Evolutionary conservation across 2,797 vertebrate species (phyloP), one percentile per base, ranked within the genome.

Genomic region (Erpetoichthys calabaricus): DNA sequence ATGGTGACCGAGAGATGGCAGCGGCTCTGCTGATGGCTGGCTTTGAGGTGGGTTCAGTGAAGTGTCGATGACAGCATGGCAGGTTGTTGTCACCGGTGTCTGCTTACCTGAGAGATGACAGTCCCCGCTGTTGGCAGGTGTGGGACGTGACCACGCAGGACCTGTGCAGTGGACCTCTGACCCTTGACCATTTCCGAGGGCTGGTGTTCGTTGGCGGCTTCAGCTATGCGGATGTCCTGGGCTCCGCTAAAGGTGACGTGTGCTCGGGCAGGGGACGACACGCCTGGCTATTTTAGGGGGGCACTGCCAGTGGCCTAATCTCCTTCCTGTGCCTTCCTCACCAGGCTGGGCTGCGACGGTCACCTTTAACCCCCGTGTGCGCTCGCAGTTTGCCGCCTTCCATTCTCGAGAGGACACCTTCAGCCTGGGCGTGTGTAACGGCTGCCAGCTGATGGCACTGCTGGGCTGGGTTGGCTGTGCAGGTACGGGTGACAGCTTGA

Each of bases 71-170:
- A 45, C 55, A 7, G 6, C 7, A 8, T 45, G 42, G 25, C 41
- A 9, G 1, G 43, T 8, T 47, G 4, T 4, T 25, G 47, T 45
- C 8, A 59, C 47, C 59, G 5, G 63, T 4, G 4, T 6, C 1
- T 47, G n/a, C 5, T 4, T 1, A 51, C n/a, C 7, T 5, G 8
- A 8, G 1, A 5, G 4, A 42, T 45, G n/a, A 5, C 53, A 42
- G 3, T 3, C 8, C 4, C 4, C 1, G 5, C 8, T 64, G 7
- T 60, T 47, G 60, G 45, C 57, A 94, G 92, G 91, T 92, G 7
- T 96, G 92, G 92, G 92, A 96, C 8, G 84, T 94, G 64, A 92
- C 87, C 47, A 94, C 92, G 90, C 86, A 91, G 70, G 92, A 96
- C 59, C 70, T 96, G 47, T 89, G 88, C 65, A 80, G 80, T 0